These are phyloP conservation scores for Cebidichthys violaceus DNA, from an alignment of 2,113 vertebrate genomes.

Conservation along the genomic window DNA sequence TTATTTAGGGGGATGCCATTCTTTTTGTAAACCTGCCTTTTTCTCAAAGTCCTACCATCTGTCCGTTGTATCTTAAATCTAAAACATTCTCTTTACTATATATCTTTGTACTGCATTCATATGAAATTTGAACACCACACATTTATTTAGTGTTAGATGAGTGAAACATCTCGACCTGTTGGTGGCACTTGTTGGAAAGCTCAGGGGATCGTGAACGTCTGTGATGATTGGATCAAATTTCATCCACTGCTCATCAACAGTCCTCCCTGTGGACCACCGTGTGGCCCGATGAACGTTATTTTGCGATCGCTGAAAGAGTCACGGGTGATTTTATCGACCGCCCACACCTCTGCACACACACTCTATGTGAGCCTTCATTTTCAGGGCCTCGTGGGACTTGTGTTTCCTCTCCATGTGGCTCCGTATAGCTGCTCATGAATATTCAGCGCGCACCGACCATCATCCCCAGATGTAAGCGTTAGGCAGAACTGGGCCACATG, in stretches of 20 bases:
- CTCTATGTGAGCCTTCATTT: not conserved
- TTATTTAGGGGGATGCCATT: too few species aligned
- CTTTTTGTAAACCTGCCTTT: too few species aligned
- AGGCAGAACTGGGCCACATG: slow-evolving; percentile 64
- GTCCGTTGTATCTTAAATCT: too few species aligned
- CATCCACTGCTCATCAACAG: not conserved
- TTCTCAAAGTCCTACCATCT: too few species aligned
- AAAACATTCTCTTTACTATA: too few species aligned
- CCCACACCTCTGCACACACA: not conserved
- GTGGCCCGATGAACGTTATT: not conserved
- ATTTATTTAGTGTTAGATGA: not conserved
- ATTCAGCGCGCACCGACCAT: slow-evolving; percentile 51
- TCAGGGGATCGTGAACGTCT: not conserved
- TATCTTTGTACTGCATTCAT: too few species aligned
- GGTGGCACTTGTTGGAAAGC: not conserved
- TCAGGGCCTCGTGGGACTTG: not conserved
- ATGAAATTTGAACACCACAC: too few species aligned
- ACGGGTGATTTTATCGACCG: too few species aligned
- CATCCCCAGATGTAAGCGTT: slow-evolving; percentile 49
- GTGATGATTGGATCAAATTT: not conserved
- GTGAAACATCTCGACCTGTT: not conserved
- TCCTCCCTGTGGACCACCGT: not conserved
- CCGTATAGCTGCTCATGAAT: slow-evolving; percentile 60
- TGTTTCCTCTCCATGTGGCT: slow-evolving; percentile 11
- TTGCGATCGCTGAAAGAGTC: not conserved